These are phyloP conservation scores for Coleophora flavipennella DNA, from an alignment of 2,888 invertebrate species.

Conservation along the genomic window DNA sequence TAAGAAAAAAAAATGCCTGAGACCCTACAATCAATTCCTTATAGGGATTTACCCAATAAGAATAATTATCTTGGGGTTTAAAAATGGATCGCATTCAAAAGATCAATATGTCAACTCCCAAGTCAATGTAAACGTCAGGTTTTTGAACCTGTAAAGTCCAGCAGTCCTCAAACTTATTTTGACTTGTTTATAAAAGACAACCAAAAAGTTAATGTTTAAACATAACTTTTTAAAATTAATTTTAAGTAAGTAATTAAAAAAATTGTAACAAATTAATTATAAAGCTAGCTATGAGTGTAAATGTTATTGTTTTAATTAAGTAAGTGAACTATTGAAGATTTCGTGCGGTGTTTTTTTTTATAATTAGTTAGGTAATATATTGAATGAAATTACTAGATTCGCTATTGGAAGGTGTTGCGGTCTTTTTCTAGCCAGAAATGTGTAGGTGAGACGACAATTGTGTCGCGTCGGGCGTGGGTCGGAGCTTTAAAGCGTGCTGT, in stretches of 20 bases:
- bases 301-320: constrained; percentile 64
- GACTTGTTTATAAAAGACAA: constrained; percentile 68
- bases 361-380: constrained; percentile 75
- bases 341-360: constrained; percentile 68
- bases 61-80: too few relatives aligned
- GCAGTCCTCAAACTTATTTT: constrained; percentile 57
- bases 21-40: too few relatives aligned
- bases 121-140: too few relatives aligned
- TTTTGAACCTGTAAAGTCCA: constrained; percentile 16
- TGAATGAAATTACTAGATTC: constrained; percentile 67
- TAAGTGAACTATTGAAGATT: constrained; percentile 70
- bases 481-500: constrained; percentile 42
- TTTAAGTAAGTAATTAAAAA: constrained; percentile 61
- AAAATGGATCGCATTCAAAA: too few relatives aligned
- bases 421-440: constrained; percentile 32
- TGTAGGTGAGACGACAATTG: constrained; percentile 28
- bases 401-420: constrained; percentile 54
- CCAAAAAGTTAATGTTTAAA: constrained; percentile 70
- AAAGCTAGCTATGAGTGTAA: constrained; percentile 72
- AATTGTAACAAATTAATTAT: constrained; percentile 72
- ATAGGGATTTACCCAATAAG: too few relatives aligned
- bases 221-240: constrained; percentile 67
- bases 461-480: constrained; percentile 36
- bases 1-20: too few relatives aligned
- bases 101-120: too few relatives aligned